phyloP scores from a whole-genome alignment of 2,888 invertebrate species.

The Anodontia alba region DNA sequence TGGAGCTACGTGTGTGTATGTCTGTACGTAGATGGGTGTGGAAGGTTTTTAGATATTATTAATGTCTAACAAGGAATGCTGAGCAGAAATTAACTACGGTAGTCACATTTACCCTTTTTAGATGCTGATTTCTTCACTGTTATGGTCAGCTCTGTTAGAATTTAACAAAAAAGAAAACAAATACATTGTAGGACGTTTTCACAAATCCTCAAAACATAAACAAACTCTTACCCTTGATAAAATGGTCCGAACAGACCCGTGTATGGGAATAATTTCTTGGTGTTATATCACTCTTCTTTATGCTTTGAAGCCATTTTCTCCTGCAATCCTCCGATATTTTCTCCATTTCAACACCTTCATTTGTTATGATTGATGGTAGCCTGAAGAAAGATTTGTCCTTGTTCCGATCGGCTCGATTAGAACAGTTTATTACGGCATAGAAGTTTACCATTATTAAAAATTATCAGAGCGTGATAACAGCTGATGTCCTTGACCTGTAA shows the following conservation, averaged over 20 bases:
- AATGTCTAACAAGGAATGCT: too few relatives aligned
- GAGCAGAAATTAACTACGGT: too few relatives aligned
- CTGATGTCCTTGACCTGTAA: not conserved
- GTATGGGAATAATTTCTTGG: not conserved
- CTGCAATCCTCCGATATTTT: not conserved
- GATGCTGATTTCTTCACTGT: too few relatives aligned
- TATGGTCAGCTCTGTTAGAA: too few relatives aligned
- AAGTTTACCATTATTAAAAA: slow-evolving; percentile 15
- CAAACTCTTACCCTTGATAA: not conserved
- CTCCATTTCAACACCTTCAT: not conserved
- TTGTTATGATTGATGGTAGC: not conserved
- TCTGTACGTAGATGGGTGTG: too few relatives aligned
- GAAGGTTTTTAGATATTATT: too few relatives aligned
- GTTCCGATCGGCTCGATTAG: slow-evolving; percentile 1
- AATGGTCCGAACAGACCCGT: not conserved
- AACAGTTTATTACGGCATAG: slow-evolving; percentile 7
- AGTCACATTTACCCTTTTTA: too few relatives aligned
- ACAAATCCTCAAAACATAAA: too few relatives aligned
- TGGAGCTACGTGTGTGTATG: too few relatives aligned
- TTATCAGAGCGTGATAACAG: not conserved
- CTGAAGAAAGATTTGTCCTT: slow-evolving; percentile 1
- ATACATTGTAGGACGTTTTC: too few relatives aligned
- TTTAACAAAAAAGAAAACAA: too few relatives aligned
- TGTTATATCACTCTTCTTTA: not conserved
- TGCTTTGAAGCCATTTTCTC: not conserved